Percentiles rank a stretch among this genome's conserved stretches.
Conservation (phyloP, 2,888 invertebrate species). For the Drosophila imparisetae region DNA sequence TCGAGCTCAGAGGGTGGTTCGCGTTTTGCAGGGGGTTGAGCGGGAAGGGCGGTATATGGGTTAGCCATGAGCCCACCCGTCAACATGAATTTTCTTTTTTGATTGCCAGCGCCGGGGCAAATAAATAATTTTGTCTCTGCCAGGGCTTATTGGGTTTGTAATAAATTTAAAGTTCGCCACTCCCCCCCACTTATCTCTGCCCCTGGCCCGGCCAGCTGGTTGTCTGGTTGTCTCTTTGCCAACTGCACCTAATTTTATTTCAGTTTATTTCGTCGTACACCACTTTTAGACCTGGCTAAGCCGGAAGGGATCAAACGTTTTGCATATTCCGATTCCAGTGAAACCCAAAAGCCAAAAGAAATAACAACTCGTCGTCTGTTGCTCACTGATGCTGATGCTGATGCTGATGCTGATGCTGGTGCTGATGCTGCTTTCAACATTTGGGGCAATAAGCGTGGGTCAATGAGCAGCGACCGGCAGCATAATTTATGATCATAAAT, state of each 20-base stretch:
- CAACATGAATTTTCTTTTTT: slow-evolving; percentile 54
- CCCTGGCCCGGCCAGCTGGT: slow-evolving; percentile 7
- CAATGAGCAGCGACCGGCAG: slow-evolving; percentile 55
- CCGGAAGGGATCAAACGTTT: slow-evolving; percentile 79
- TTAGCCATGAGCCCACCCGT: slow-evolving; percentile 24
- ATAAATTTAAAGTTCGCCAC: slow-evolving; percentile 65
- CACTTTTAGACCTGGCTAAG: slow-evolving; percentile 66
- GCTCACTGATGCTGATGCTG: not conserved
- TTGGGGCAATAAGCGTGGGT: slow-evolving; percentile 25
- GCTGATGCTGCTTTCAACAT: not conserved
- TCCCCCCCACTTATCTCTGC: not conserved
- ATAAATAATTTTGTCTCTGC: slow-evolving; percentile 68
- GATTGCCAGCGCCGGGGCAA: slow-evolving; percentile 47
- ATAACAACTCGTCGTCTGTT: slow-evolving; percentile 26
- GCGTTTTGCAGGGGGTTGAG: not conserved
- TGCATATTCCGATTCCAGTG: slow-evolving; percentile 49
- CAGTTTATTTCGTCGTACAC: slow-evolving; percentile 55
- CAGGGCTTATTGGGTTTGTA: slow-evolving; percentile 54
- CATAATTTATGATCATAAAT: slow-evolving; percentile 70
- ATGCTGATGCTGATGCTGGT: not conserved
- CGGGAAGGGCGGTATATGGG: not conserved
- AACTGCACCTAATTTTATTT: slow-evolving; percentile 59
- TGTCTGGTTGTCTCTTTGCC: slow-evolving; percentile 10
- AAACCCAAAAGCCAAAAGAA: slow-evolving; percentile 31
- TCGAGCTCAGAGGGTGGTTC: not conserved